phyloP scores from a whole-genome alignment of 2,888 invertebrate species.

The Oeneis ivallda region DNA sequence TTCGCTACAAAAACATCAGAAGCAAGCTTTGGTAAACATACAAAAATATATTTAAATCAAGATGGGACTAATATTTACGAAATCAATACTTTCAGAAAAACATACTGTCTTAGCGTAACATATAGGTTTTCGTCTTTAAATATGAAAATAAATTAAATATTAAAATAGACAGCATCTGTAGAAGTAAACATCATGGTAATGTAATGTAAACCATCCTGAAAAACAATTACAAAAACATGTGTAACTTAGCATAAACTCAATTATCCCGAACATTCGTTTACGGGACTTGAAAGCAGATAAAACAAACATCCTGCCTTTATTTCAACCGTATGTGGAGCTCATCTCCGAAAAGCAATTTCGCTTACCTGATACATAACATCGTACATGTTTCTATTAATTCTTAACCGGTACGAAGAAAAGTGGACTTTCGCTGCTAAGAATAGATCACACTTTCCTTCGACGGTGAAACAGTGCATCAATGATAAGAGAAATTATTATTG shows the following conservation, averaged over 20 bases:
- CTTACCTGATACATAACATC: conserved; percentile 36
- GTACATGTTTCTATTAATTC: conserved; percentile 48
- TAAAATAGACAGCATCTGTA: no score
- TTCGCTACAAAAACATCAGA: no score
- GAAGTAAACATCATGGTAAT: background rate
- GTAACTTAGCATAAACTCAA: conserved; percentile 12
- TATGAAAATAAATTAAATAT: conserved; percentile 6
- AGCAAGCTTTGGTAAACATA: no score
- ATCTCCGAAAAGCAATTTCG: conserved; percentile 41
- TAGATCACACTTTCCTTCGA: conserved; percentile 51
- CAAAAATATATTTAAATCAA: no score
- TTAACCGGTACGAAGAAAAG: conserved; percentile 33
- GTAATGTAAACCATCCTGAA: conserved; percentile 6
- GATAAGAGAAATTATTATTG: conserved; percentile 46
- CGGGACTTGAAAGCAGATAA: conserved; percentile 24
- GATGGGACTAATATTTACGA: no score
- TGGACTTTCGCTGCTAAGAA: conserved; percentile 40
- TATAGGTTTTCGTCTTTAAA: background rate
- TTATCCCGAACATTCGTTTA: conserved; percentile 18
- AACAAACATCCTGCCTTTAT: conserved; percentile 29
- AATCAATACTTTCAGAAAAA: no score
- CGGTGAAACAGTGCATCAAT: conserved; percentile 38
- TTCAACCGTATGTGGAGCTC: conserved; percentile 33
- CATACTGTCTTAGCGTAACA: no score
- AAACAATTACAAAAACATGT: conserved; percentile 10